Base-by-base conservation (phyloP, 2,888 invertebrate genomes). In the Cheilosia pagana region DNA sequence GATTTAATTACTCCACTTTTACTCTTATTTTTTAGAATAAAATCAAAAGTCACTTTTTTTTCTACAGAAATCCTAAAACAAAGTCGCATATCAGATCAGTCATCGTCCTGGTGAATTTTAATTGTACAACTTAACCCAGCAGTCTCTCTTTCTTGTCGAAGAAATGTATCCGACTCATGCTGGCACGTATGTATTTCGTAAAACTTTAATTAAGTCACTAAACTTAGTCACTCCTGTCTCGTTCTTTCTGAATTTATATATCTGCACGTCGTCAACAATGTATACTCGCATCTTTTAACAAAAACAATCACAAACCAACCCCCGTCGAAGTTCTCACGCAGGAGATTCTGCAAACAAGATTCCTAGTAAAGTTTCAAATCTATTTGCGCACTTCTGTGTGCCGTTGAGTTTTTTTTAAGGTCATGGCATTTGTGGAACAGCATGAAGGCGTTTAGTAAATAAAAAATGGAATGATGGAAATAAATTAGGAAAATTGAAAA, bases 401-500 rank as follows among this genome's bases (percentile, higher is more conserved):
- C 19, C 23, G 6, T 14, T 21, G 7, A 7, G 3, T 28, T n/a
- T 53, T 50, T 39, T 41, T 52, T 68, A 35, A 68, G 52, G 59
- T 59, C 76, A 68, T 7, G 16, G n/a, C 39, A 65, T 65, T 75
- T 74, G 25, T 63, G 25, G 74, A 55, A 55, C 63, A 74, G 14
- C 45, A 31, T 35, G 50, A 45, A 45, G 19, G 7, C 16, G 16
- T 43, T 8, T 35, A 35, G 50, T 23, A 25, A 14, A 12, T 12
- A 52, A 14, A 28, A 28, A 60, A 12, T 16, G 7, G 25, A 52
- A 39, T 41, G 48, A 5, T 10, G 55, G 70, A 70, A 57, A 59
- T 65, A 75, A 65, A 75, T 75, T 65, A 65, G 65, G 74, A 65
- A 75, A 65, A 75, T 75, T 65, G 65, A 75, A 75, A 65, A 50